Evolutionary conservation across 2,888 invertebrate species (phyloP), one percentile per base, ranked within the genome.

Genomic region (Caenorhabditis zanzibari): DNA sequence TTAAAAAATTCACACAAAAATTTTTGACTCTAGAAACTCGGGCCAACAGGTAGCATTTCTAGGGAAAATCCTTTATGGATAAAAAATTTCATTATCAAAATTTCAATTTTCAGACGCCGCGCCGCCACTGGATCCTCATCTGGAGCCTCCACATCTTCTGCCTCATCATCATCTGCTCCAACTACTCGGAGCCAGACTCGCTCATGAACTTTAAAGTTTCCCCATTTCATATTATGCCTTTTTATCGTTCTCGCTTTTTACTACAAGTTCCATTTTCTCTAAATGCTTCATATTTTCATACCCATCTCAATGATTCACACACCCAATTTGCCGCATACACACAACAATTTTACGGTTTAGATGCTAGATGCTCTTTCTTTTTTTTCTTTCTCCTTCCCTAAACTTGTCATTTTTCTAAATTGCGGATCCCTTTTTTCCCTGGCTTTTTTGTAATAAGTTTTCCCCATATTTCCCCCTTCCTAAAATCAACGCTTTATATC

Each of bases 151-250:
- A 32, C 63, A 16, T 24, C 56, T 19, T 49, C 49, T 38, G 12
- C 44, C 2, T 61, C 77, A 1, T 44, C 77, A 1, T 44, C 69
- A 16, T 68, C 76, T 5, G 69, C 52, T 28, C 69, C 68, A 24
- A 61, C 69, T 2, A 77, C 77, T 63, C 77, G 77, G 10, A 68
- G 77, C 22, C 68, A 77, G 24, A 32, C 77, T 63, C 77, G 77
- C 12, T 63, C 69, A 28, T 77, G 63, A 77, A n/a, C 16, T 16
- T 26, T 38, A 1, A 41, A 54, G 5, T 32, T 41, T 41, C 35
- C 14, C 52, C 41, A 54, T 64, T 63, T 28, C 22, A 12, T 28
- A 56, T 2, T 16, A 22, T 38, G n/a, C n/a, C n/a, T 26, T 19
- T 38, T 61, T 38, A 19, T 26, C 14, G 19, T 35, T 19, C 1